Evolutionary conservation across 2,888 invertebrate genomes (phyloP).

Genomic region (Sarcophaga variegata): DNA sequence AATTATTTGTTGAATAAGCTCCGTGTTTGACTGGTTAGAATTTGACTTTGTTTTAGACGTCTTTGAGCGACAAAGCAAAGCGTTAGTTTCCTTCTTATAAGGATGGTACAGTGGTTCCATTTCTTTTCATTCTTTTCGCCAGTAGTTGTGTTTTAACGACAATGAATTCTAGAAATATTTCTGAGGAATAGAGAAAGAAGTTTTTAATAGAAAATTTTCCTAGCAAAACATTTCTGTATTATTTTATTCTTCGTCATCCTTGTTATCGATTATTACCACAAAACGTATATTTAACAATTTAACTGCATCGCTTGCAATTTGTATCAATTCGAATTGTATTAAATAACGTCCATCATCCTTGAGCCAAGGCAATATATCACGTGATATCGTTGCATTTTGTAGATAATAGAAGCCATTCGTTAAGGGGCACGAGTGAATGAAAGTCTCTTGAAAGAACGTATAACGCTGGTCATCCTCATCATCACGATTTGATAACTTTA

Average conservation of each 20-base stretch:
- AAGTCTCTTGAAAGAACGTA: conserved; percentile 72
- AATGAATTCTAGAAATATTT: too few species aligned
- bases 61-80: too few species aligned
- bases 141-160: too few species aligned
- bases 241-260: not conserved
- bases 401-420: conserved; percentile 76
- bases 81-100: too few species aligned
- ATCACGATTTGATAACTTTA: conserved; percentile 73
- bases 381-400: conserved; percentile 59
- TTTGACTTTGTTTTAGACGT: too few species aligned
- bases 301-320: conserved; percentile 75
- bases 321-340: conserved; percentile 74
- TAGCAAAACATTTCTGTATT: not conserved
- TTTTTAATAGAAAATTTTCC: too few species aligned
- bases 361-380: conserved; percentile 65
- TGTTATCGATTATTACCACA: conserved; percentile 27
- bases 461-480: conserved; percentile 42
- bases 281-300: conserved; percentile 71
- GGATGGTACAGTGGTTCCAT: too few species aligned
- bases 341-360: conserved; percentile 73
- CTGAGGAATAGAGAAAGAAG: too few species aligned
- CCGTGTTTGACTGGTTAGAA: too few species aligned
- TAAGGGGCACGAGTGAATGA: conserved; percentile 75
- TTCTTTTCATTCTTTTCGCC: too few species aligned
- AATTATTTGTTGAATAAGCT: too few species aligned